A percentile compares a stretch with the other conserved stretches of the same genome.
Evolutionary conservation across 2,797 vertebrate genomes (phyloP).

Genomic region (Anas flavirostris): DNA sequence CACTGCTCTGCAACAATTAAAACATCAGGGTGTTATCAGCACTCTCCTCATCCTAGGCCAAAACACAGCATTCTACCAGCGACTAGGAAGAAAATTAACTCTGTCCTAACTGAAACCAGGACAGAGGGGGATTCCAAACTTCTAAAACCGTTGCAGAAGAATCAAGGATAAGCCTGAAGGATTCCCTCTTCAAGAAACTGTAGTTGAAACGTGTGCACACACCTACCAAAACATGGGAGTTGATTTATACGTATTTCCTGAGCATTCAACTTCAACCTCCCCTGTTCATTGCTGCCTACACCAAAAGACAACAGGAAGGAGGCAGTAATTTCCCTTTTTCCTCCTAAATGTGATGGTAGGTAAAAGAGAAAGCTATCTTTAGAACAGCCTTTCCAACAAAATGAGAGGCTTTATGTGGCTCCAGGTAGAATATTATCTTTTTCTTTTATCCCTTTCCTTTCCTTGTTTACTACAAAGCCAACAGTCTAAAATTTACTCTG

Average conservation of each 20-base stretch:
- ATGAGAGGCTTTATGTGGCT: background rate
- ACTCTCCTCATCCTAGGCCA: too few species aligned
- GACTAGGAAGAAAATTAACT: too few species aligned
- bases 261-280: background rate
- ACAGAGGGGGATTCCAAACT: background rate
- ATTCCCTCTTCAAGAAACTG: background rate
- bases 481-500: background rate
- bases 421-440: background rate
- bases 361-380: background rate
- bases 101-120: too few species aligned
- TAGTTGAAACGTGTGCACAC: background rate
- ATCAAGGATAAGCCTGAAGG: background rate
- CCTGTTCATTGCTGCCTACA: background rate
- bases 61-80: too few species aligned
- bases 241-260: background rate
- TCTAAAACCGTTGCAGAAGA: background rate
- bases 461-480: background rate
- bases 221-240: background rate
- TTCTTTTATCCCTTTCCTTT: background rate
- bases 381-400: background rate
- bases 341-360: background rate
- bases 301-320: background rate
- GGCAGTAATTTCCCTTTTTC: background rate
- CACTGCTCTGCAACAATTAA: too few species aligned
- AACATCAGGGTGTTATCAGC: too few species aligned